Base-by-base conservation (phyloP, 2,888 invertebrate genomes). In the Timandra comae region DNA sequence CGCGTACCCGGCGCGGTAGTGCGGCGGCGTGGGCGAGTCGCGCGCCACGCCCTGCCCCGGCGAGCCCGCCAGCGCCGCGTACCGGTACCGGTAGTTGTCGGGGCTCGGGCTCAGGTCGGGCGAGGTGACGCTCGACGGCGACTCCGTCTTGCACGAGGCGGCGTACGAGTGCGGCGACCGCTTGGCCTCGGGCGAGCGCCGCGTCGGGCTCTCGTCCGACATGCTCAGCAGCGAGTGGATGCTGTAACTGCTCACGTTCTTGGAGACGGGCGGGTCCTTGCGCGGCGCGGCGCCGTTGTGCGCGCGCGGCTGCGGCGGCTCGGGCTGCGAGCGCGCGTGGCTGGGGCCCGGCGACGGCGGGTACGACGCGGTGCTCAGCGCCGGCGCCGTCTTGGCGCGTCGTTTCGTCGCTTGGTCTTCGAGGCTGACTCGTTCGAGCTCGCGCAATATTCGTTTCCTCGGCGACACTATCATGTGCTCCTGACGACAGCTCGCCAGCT, bases 141-240 rank as follows among this genome's bases (percentile, higher is more conserved):
- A 80, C 63, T 82, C 79, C 31, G 78, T 73, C 63, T 74, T 73
- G 30, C 71, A 48, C 43, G 80, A 68, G 26, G 72, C 58, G 50
- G 59, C 77, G 63, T 56, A 71, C 63, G 63, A 74, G 56, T 62
- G 74, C 63, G 69, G 88, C 51, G 81, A 75, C 38, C 73, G 75
- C 56, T 70, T 76, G 34, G 71, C 64, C 30, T 71, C 73, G 25
- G 77, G 74, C 37, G 74, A 71, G 35, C 70, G 65, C 37, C 80
- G 59, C 63, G 77, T 46, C 49, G 78, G 57, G 43, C 66, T 62
- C 52, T 81, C 86, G 49, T 85, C 86, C 21, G 87, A 70, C 89
- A 91, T 90, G 39, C 92, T 91, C 56, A 95, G 85, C 66, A 95
- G 86, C 45, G 94, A 94, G 63, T 93, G 93, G 71, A 95, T 95